Evolutionary conservation across 2,888 invertebrate species (phyloP).

Genomic region (Seira ritae): DNA sequence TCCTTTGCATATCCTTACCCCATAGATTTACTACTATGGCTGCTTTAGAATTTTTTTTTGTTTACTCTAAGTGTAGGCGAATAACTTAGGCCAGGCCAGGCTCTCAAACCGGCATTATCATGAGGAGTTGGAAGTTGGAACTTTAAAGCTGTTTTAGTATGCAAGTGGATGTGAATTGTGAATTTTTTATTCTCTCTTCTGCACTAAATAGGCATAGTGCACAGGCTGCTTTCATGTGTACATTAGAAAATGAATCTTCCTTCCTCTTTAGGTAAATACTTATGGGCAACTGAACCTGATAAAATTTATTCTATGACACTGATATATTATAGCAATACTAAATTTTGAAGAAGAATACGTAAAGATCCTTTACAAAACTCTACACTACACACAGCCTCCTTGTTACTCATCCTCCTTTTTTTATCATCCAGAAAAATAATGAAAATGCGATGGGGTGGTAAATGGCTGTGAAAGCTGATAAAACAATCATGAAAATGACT

Average conservation of each 20-base stretch:
- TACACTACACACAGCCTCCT: neutral
- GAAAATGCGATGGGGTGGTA: slow-evolving; percentile 62
- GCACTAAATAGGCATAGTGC: neutral
- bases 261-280: slow-evolving; percentile 33
- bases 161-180: neutral
- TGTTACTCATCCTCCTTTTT: neutral
- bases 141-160: too few relatives aligned
- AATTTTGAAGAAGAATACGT: neutral
- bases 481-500: slow-evolving; percentile 62
- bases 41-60: neutral
- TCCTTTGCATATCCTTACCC: neutral
- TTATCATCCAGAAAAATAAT: slow-evolving; percentile 34
- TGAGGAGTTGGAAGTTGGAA: too few relatives aligned
- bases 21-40: neutral
- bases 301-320: slow-evolving; percentile 49
- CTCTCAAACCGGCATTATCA: neutral
- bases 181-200: neutral
- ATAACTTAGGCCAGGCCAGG: neutral
- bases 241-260: slow-evolving; percentile 47
- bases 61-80: neutral
- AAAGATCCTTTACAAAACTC: too few relatives aligned
- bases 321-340: slow-evolving; percentile 40
- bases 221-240: slow-evolving; percentile 18
- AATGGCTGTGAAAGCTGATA: slow-evolving; percentile 68
- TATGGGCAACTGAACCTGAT: slow-evolving; percentile 38